These are phyloP conservation scores for Aporophyla nigra DNA, from an alignment of 2,888 invertebrate genomes.

Conservation along the genomic window DNA sequence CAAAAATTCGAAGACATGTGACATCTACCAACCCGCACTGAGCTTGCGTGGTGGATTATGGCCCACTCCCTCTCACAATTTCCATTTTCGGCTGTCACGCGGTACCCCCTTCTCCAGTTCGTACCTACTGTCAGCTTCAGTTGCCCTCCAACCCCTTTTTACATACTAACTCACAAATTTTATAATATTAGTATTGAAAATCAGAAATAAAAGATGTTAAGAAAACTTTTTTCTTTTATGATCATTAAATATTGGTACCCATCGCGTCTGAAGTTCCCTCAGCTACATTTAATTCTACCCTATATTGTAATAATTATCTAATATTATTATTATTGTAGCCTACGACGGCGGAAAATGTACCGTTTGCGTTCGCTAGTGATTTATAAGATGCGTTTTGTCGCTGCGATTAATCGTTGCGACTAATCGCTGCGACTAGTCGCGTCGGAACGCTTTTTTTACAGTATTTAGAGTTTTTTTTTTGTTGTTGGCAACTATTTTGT, in stretches of 20 bases:
- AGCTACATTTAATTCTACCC: background rate
- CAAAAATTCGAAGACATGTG: no score
- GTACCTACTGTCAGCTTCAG: no score
- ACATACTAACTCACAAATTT: no score
- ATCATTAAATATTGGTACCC: no score
- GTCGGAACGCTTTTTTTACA: conserved; percentile 41
- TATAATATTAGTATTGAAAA: no score
- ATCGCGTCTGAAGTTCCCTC: background rate
- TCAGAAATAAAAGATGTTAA: no score
- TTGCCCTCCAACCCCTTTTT: no score
- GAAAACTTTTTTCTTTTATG: background rate
- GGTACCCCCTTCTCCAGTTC: no score
- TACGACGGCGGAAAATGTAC: conserved; percentile 29
- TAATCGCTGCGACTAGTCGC: conserved; percentile 32
- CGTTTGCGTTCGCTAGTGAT: conserved; percentile 25
- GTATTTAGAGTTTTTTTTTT: conserved; percentile 55
- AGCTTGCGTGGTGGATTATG: no score
- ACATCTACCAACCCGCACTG: no score
- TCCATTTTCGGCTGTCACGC: no score
- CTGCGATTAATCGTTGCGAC: conserved; percentile 32
- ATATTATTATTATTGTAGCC: conserved; percentile 41
- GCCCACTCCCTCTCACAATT: no score
- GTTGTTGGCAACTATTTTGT: conserved; percentile 57
- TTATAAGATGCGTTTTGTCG: conserved; percentile 25
- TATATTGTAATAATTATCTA: conserved; percentile 27